Evolutionary conservation across 2,113 vertebrate genomes (phyloP), one percentile per base, ranked within the genome.

Genomic region (Ranitomeya imitator): DNA sequence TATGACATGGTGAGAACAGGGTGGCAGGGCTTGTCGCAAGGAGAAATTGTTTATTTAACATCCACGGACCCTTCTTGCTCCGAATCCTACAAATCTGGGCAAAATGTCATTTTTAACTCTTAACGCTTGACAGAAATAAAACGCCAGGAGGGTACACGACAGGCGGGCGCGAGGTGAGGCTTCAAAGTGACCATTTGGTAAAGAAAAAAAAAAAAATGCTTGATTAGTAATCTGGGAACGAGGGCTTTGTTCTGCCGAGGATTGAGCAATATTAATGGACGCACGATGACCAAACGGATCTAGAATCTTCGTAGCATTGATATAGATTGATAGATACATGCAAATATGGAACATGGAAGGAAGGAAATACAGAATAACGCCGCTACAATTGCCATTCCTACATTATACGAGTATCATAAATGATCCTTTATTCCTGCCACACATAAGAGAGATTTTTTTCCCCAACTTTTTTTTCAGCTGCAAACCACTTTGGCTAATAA

Each of bases 21-120:
- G 92, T 90, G 67, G 93, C 90, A 86, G 91, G 92, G 90, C 93
- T 92, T 94, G 93, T 93, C 94, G 93, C 92, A 92, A 94, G 94
- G 91, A 94, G 93, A 95, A 94, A 94, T 92, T 92, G 92, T 94
- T 94, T 95, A 93, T 94, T 94, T 95, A 93, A 93, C 92, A 94
- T 92, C 93, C 60, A 7, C 91, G 92, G 63, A 85, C 86, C 79
- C 67, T 87, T 76, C 52, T 73, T 45, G 79, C 80, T 83, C 80
- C 1, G 51, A 81, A 67, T 78, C 80, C 81, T 55, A 60, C 80
- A 52, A 78, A 59, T 69, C 82, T 67, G 76, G 67, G 87, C 37
- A 78, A 88, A 88, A 61, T 52, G 51, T 77, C 31, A 31, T n/a
- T 83, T 85, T 85, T 55, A 85, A 78, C 73, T 45, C 51, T 85